These are phyloP conservation scores for Polypterus bichir DNA, from an alignment of 2,113 vertebrate genomes.

Conservation along the genomic window DNA sequence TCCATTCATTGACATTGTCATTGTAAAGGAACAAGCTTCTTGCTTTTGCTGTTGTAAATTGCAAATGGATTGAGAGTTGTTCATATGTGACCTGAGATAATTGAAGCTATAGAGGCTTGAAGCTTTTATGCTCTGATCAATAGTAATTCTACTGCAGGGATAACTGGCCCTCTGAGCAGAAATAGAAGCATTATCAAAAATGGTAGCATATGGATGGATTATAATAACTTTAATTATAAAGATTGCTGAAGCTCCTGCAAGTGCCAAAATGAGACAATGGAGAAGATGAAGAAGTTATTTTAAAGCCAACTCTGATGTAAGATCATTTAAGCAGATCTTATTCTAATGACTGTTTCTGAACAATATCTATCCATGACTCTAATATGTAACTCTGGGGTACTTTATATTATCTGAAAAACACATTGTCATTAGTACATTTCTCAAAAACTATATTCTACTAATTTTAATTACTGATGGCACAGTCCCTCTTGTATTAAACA, in stretches of 20 bases:
- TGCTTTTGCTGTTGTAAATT: conserved; percentile 6
- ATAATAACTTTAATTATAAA: not conserved
- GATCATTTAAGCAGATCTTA: not conserved
- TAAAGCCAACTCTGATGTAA: not conserved
- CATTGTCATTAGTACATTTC: too few relatives aligned
- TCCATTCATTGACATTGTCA: conserved; percentile 1
- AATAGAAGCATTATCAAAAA: not conserved
- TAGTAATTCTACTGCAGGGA: conserved; percentile 1
- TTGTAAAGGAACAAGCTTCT: conserved; percentile 1
- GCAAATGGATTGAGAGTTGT: conserved; percentile 1
- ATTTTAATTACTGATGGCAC: too few relatives aligned
- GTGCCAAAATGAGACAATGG: not conserved
- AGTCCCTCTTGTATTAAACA: too few relatives aligned
- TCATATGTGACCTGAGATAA: conserved; percentile 7
- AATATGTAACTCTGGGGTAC: not conserved
- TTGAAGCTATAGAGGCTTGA: conserved; percentile 5
- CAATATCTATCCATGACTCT: not conserved
- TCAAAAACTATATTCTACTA: too few relatives aligned
- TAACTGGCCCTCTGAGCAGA: not conserved
- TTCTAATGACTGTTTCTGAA: not conserved
- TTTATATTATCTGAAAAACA: not conserved
- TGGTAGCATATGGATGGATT: conserved; percentile 1
- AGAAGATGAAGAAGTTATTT: not conserved
- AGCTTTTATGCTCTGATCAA: conserved; percentile 7
- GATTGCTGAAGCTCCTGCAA: not conserved